phyloP scores from a whole-genome alignment of 2,113 vertebrate species.

The Atrichornis clamosus region DNA sequence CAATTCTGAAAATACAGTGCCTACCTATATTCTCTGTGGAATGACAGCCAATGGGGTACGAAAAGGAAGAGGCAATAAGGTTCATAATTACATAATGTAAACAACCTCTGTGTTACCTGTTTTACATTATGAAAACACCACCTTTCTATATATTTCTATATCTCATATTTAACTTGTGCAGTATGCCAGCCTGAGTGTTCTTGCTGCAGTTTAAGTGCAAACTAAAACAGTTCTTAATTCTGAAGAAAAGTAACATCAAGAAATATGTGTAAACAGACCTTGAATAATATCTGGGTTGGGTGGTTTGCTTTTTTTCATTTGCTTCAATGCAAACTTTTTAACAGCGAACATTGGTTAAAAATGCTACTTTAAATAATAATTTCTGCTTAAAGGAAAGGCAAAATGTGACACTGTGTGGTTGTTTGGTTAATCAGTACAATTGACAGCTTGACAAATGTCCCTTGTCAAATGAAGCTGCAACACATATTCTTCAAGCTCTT shows the following conservation, averaged over 20 bases:
- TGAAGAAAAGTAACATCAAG: not conserved
- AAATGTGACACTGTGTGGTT: not conserved
- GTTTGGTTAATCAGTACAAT: slow-evolving; percentile 14
- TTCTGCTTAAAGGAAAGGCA: not conserved
- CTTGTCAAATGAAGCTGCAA: slow-evolving; percentile 48
- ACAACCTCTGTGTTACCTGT: slow-evolving; percentile 45
- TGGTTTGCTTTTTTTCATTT: not conserved
- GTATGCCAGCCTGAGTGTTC: not conserved
- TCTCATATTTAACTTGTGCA: not conserved
- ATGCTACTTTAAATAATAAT: not conserved
- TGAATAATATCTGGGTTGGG: not conserved
- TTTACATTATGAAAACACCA: slow-evolving; percentile 56
- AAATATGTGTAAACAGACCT: not conserved
- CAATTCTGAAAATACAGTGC: slow-evolving; percentile 44
- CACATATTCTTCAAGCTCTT: slow-evolving; percentile 50
- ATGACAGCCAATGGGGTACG: slow-evolving; percentile 39
- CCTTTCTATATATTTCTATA: slow-evolving; percentile 36
- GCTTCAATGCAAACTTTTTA: not conserved
- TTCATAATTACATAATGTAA: slow-evolving; percentile 62
- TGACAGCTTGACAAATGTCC: slow-evolving; percentile 57
- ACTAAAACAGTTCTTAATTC: not conserved
- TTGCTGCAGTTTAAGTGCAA: not conserved
- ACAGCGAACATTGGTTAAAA: not conserved
- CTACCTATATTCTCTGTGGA: slow-evolving; percentile 40
- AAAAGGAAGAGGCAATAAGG: slow-evolving; percentile 52